These are phyloP conservation scores for Petromus typicus DNA, from an alignment of 2,113 vertebrate genomes.

Conservation along the genomic window DNA sequence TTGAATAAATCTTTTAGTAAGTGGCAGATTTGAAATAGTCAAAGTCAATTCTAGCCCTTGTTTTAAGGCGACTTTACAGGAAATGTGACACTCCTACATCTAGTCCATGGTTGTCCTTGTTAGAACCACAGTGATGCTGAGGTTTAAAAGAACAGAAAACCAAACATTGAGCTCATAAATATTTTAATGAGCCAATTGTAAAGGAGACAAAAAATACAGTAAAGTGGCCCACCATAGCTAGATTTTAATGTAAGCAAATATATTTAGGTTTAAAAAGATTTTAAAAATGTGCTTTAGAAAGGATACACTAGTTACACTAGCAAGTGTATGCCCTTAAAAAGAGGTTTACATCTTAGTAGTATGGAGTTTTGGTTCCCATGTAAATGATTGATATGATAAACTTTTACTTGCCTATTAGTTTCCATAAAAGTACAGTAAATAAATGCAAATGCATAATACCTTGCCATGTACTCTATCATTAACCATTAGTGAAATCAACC, in stretches of 20 bases:
- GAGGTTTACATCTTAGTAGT: slow-evolving; percentile 10
- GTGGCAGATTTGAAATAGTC: background rate
- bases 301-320: slow-evolving; percentile 4
- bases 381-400: background rate
- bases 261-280: slow-evolving; percentile 49
- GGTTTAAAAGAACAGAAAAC: slow-evolving; percentile 2
- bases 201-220: slow-evolving; percentile 40
- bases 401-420: slow-evolving; percentile 13
- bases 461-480: background rate
- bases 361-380: background rate
- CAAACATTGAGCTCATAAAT: slow-evolving; percentile 16
- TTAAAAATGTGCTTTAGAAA: background rate
- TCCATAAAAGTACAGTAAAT: background rate
- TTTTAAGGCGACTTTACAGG: background rate
- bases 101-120: background rate
- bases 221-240: background rate
- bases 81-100: background rate
- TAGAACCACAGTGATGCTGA: slow-evolving; percentile 24
- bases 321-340: background rate
- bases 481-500: background rate
- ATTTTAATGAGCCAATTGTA: slow-evolving; percentile 42
- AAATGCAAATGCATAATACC: slow-evolving; percentile 2
- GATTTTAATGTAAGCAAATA: slow-evolving; percentile 44
- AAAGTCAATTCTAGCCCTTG: background rate
- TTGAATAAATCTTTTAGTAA: background rate